Evolutionary conservation across 1,140 invertebrate species (phyloP).

Genomic region (Platyscapa corneri): DNA sequence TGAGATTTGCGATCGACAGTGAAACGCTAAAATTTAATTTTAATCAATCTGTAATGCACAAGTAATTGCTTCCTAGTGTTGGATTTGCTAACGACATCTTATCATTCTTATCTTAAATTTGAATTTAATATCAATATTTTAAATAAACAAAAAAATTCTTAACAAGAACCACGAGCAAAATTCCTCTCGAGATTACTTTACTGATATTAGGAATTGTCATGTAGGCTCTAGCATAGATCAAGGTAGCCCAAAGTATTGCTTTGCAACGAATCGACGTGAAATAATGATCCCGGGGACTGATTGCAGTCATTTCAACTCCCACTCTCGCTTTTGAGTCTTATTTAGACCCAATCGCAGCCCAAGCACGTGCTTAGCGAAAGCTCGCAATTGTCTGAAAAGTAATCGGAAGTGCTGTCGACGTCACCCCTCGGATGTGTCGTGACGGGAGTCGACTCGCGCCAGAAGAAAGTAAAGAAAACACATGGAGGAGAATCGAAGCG

Average conservation of each 20-base stretch:
- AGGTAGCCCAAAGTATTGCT: neutral
- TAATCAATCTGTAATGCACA: too few relatives aligned
- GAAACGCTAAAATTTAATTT: too few relatives aligned
- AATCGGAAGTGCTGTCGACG: neutral
- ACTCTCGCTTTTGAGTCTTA: neutral
- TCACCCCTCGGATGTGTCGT: conserved; percentile 9
- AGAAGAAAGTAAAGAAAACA: conserved; percentile 36
- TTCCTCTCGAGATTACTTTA: too few relatives aligned
- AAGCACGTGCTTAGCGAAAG: neutral
- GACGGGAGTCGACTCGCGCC: neutral
- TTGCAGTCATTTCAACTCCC: neutral
- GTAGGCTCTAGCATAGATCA: too few relatives aligned
- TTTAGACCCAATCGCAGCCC: neutral
- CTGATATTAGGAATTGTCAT: too few relatives aligned
- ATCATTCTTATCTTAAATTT: too few relatives aligned
- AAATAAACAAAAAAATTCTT: too few relatives aligned
- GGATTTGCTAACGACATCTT: too few relatives aligned
- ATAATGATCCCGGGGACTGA: neutral
- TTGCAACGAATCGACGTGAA: neutral
- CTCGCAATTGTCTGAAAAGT: conserved; percentile 1
- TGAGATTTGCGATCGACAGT: too few relatives aligned
- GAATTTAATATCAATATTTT: too few relatives aligned
- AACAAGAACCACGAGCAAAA: too few relatives aligned
- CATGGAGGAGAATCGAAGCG: neutral
- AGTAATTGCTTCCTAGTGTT: too few relatives aligned